phyloP scores from a whole-genome alignment of 2,113 vertebrate genomes.

The Phyllostomus discolor region DNA sequence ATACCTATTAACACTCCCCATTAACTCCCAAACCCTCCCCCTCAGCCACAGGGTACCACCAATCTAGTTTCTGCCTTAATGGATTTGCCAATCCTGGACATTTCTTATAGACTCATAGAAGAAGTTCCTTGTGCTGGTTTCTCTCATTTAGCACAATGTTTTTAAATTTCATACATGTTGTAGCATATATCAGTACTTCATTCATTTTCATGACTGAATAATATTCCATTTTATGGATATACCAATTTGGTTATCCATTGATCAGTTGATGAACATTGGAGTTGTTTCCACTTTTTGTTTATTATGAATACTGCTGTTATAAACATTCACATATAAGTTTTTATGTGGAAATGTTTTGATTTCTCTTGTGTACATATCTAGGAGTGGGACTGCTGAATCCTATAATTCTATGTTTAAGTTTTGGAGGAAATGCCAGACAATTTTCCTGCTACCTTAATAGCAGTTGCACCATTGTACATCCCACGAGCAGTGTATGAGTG shows the following conservation, averaged over 20 bases:
- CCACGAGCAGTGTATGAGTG: neutral
- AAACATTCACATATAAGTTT: neutral
- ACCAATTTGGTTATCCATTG: neutral
- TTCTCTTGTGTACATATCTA: neutral
- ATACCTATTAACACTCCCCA: neutral
- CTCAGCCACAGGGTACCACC: neutral
- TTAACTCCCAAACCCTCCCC: neutral
- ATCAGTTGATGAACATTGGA: neutral
- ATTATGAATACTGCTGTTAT: neutral
- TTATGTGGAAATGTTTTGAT: neutral
- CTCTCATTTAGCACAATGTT: neutral
- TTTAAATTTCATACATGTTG: neutral
- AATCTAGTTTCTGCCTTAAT: neutral
- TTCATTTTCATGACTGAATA: neutral
- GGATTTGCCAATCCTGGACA: neutral
- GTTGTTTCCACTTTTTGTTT: neutral
- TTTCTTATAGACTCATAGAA: constrained; percentile 1
- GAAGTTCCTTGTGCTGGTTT: neutral
- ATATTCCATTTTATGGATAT: neutral
- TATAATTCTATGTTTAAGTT: constrained; percentile 1
- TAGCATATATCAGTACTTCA: neutral
- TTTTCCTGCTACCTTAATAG: neutral
- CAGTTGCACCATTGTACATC: neutral
- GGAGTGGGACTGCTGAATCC: neutral
- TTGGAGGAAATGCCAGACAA: neutral